Conservation (phyloP, 2,888 invertebrate genomes). For the Cybosia mesomella region DNA sequence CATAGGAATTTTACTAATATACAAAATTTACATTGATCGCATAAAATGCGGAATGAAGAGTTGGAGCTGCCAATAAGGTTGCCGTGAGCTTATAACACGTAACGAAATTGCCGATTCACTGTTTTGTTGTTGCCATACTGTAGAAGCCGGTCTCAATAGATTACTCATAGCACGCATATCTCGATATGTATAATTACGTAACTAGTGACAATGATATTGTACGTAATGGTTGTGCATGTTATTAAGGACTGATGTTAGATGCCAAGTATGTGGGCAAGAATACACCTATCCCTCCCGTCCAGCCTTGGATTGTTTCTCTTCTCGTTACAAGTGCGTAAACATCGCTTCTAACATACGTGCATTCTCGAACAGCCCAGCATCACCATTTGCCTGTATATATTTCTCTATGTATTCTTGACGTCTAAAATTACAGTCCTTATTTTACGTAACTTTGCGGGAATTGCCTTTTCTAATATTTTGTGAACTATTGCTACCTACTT, state of each 20-base stretch:
- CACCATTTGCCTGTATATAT: too few relatives aligned
- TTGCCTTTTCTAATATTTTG: not conserved
- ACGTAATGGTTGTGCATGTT: not conserved
- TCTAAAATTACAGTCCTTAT: not conserved
- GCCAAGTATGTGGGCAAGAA: not conserved
- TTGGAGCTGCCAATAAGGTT: conserved; percentile 70
- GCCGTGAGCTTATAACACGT: conserved; percentile 71
- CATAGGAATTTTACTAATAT: conserved; percentile 85
- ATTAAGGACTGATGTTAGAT: not conserved
- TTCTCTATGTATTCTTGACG: not conserved
- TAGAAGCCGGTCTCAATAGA: conserved; percentile 43
- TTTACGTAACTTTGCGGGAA: not conserved
- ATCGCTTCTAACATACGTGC: too few relatives aligned
- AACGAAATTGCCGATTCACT: conserved; percentile 31
- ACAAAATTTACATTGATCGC: conserved; percentile 81
- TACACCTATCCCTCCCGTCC: not conserved
- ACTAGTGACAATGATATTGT: conserved; percentile 21
- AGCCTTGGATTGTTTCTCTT: not conserved
- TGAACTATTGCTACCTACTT: not conserved
- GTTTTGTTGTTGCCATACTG: conserved; percentile 29
- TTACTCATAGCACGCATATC: conserved; percentile 1
- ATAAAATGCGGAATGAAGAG: conserved; percentile 78
- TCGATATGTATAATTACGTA: conserved; percentile 3
- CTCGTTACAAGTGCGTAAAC: too few relatives aligned
- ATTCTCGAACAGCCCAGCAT: too few relatives aligned